Conservation (phyloP, 2,113 vertebrate genomes). For the Chelonoidis abingdonii region DNA sequence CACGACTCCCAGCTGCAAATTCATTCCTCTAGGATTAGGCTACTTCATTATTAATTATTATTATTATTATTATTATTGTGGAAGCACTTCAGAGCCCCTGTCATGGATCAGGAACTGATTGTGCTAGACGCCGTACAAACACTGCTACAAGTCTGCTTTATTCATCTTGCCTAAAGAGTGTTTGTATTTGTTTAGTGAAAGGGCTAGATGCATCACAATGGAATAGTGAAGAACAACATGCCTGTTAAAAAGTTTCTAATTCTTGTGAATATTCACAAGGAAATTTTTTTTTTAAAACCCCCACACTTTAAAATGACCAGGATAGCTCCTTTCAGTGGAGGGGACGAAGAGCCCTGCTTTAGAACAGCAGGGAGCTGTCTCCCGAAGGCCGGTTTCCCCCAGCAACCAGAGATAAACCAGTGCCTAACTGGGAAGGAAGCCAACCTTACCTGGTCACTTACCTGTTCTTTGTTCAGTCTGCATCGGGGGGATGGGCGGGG, state of each 20-base stretch:
- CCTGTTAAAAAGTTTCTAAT: not conserved
- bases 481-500: not conserved
- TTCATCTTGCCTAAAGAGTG: not conserved
- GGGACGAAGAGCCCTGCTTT: not conserved
- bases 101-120: not conserved
- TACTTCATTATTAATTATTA: not conserved
- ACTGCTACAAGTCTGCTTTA: not conserved
- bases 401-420: not conserved
- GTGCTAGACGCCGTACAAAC: not conserved
- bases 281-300: not conserved
- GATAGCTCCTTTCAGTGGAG: not conserved
- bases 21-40: not conserved
- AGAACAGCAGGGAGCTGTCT: not conserved
- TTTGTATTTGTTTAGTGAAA: not conserved
- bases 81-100: not conserved
- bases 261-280: not conserved
- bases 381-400: not conserved
- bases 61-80: not conserved
- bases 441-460: not conserved
- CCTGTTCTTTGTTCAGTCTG: not conserved
- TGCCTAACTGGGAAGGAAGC: not conserved
- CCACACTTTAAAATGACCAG: not conserved
- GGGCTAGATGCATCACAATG: rapidly evolving
- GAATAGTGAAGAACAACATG: not conserved
- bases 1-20: not conserved